Conservation (phyloP, 2,888 invertebrate genomes). For the Campoplex nolae region DNA sequence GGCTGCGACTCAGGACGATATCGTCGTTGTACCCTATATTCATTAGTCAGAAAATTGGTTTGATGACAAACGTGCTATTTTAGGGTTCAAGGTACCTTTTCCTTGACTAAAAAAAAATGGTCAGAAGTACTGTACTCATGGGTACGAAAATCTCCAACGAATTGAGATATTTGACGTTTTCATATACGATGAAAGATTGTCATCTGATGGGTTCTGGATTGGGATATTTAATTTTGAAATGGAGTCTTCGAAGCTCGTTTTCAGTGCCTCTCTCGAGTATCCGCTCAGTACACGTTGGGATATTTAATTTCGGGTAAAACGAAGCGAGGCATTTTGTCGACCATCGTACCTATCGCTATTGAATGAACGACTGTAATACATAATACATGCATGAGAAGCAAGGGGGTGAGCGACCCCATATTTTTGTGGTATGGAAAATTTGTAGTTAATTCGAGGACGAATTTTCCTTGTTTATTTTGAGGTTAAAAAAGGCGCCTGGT, state of each 20-base stretch:
- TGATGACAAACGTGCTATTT: no score
- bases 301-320: neutral
- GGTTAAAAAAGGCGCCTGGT: neutral
- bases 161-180: neutral
- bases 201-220: neutral
- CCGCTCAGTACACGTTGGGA: neutral
- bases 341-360: slow-evolving; percentile 1
- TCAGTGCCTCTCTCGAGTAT: slow-evolving; percentile 18
- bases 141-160: no score
- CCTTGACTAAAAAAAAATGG: no score
- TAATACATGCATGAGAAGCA: neutral
- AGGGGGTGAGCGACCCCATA: neutral
- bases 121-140: no score
- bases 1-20: no score
- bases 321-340: neutral
- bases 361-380: slow-evolving; percentile 33
- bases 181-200: neutral
- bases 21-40: no score
- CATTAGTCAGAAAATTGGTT: no score
- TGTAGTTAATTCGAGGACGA: neutral
- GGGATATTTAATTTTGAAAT: neutral
- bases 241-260: neutral
- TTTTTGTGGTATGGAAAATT: neutral
- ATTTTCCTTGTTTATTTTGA: neutral
- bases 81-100: no score